Evolutionary conservation across 1,140 invertebrate species (phyloP).

Genomic region (Lordiphosa clarofinis): DNA sequence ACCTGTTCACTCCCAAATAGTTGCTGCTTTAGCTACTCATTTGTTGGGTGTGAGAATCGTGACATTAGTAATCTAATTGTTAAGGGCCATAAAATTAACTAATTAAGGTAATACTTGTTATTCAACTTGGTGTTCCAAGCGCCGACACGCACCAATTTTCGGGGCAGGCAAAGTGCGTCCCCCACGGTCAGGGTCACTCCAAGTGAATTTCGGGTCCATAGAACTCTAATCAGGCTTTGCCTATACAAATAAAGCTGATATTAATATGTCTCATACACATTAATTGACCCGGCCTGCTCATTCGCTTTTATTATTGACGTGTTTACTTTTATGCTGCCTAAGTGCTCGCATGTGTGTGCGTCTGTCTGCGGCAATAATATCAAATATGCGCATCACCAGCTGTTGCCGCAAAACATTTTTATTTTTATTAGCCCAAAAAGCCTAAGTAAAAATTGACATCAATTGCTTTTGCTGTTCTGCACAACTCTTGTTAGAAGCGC

Average conservation of each 20-base stretch:
- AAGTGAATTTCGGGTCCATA: constrained; percentile 2
- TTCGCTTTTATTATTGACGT: constrained; percentile 51
- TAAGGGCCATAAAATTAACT: constrained; percentile 75
- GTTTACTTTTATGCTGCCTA: constrained; percentile 57
- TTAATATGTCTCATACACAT: constrained; percentile 16
- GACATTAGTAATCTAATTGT: constrained; percentile 73
- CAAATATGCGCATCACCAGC: constrained; percentile 70
- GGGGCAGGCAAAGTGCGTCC: constrained; percentile 10
- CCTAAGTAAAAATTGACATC: constrained; percentile 73
- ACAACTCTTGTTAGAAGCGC: constrained; percentile 32
- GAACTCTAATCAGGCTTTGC: background rate
- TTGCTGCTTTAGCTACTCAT: background rate
- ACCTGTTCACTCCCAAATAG: no score
- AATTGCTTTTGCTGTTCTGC: constrained; percentile 54
- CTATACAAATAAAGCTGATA: background rate
- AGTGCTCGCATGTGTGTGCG: constrained; percentile 31
- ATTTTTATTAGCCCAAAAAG: constrained; percentile 45
- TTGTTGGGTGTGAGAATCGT: constrained; percentile 33
- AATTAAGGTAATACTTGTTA: constrained; percentile 75
- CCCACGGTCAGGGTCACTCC: constrained; percentile 29
- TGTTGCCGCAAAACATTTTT: constrained; percentile 53
- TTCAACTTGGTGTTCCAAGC: constrained; percentile 43
- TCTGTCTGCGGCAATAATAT: constrained; percentile 48
- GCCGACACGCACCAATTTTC: constrained; percentile 36
- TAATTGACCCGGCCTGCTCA: constrained; percentile 34